Conservation (phyloP, 2,888 invertebrate species). For the Palloptera scutellata region DNA sequence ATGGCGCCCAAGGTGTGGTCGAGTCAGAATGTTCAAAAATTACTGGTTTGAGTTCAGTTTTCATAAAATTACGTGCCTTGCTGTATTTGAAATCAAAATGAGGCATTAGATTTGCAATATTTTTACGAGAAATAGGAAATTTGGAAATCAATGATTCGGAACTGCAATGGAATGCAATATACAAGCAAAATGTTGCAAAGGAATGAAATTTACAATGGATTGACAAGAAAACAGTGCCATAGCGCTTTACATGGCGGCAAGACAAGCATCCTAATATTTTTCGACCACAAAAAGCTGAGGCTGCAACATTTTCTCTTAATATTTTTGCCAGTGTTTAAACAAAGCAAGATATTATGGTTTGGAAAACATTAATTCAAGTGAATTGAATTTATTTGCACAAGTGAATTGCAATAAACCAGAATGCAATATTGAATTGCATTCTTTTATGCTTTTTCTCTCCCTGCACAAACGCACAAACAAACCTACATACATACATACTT, state of each 20-base stretch:
- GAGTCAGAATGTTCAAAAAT: too few relatives aligned
- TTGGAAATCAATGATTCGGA: not conserved
- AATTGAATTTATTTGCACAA: conserved; percentile 30
- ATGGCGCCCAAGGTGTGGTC: too few relatives aligned
- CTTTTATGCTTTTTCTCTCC: not conserved
- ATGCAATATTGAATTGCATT: conserved; percentile 24
- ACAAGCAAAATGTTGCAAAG: not conserved
- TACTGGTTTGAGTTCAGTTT: too few relatives aligned
- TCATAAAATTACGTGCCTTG: too few relatives aligned
- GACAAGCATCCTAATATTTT: too few relatives aligned
- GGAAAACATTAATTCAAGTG: conserved; percentile 27
- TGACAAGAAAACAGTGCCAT: not conserved
- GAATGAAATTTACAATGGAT: not conserved
- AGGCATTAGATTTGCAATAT: too few relatives aligned
- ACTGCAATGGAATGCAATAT: not conserved
- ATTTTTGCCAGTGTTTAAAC: not conserved
- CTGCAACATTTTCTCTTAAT: too few relatives aligned
- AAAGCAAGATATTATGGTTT: not conserved
- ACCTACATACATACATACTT: not conserved
- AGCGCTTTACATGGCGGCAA: too few relatives aligned
- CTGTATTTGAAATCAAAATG: too few relatives aligned
- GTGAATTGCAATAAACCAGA: conserved; percentile 29
- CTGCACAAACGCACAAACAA: not conserved
- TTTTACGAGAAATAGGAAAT: too few relatives aligned
- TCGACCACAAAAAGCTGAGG: too few relatives aligned